Conservation (phyloP, 2,888 invertebrate species). For the Habrosyne pyritoides region DNA sequence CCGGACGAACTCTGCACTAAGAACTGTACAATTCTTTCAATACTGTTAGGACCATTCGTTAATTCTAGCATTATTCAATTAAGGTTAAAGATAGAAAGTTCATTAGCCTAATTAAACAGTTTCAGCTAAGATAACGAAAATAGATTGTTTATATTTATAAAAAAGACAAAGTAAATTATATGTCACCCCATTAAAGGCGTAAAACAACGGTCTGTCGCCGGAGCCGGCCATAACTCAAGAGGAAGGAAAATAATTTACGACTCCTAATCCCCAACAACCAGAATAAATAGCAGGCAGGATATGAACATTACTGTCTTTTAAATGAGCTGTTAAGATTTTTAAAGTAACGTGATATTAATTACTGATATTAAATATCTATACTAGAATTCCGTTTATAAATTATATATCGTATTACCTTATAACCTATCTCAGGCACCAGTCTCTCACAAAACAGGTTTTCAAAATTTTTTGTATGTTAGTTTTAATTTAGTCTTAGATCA, state of each 20-base stretch:
- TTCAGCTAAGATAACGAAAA: conserved; percentile 29
- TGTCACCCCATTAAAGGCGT: conserved; percentile 59
- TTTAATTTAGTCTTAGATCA: too few relatives aligned
- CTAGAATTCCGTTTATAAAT: too few relatives aligned
- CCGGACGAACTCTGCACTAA: too few relatives aligned
- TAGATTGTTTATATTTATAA: conserved; percentile 30
- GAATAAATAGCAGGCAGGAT: conserved; percentile 68
- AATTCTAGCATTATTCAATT: neutral
- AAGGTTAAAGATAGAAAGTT: conserved; percentile 13
- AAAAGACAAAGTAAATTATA: conserved; percentile 46
- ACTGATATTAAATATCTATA: conserved; percentile 25
- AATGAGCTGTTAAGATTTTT: conserved; percentile 61
- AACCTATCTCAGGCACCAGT: too few relatives aligned
- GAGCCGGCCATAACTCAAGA: conserved; percentile 61
- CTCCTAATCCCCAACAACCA: conserved; percentile 61
- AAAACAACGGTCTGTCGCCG: conserved; percentile 69
- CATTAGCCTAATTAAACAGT: conserved; percentile 38
- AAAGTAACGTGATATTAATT: conserved; percentile 54
- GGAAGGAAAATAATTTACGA: conserved; percentile 74
- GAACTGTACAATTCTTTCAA: too few relatives aligned
- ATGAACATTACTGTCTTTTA: conserved; percentile 55
- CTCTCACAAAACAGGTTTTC: too few relatives aligned
- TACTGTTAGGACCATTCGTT: too few relatives aligned
- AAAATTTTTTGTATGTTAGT: too few relatives aligned
- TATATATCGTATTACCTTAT: too few relatives aligned